Evolutionary conservation across 2,113 vertebrate genomes (phyloP).

Genomic region (Oncorhynchus clarkii): DNA sequence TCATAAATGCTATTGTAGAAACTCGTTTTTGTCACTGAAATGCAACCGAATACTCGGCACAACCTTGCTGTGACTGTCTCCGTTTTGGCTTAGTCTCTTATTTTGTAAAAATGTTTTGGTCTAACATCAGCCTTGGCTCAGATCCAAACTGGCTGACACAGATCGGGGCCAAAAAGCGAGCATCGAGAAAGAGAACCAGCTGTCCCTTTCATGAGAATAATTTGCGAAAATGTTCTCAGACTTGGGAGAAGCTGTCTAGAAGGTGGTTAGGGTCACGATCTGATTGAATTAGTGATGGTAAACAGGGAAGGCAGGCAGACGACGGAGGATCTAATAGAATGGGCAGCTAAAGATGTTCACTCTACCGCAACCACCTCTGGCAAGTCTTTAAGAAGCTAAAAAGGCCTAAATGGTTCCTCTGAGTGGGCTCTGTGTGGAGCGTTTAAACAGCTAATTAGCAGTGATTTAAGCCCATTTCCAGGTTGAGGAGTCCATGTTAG

Average conservation of each 20-base stretch:
- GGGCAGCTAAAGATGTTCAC: neutral
- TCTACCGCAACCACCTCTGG: neutral
- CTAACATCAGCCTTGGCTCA: slow-evolving; percentile 27
- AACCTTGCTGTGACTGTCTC: neutral
- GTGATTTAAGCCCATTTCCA: slow-evolving; percentile 29
- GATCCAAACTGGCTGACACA: slow-evolving; percentile 38
- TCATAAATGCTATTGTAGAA: neutral
- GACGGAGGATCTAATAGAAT: neutral
- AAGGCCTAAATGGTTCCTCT: neutral
- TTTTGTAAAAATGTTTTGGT: slow-evolving; percentile 14
- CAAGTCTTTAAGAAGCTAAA: neutral
- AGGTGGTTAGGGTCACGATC: neutral
- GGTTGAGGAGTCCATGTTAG: slow-evolving; percentile 9
- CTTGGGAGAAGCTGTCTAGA: neutral
- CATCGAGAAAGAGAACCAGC: neutral
- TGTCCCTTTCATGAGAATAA: slow-evolving; percentile 19
- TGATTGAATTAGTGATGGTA: slow-evolving; percentile 24
- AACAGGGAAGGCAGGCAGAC: neutral
- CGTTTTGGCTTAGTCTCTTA: slow-evolving; percentile 2
- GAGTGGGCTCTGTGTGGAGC: neutral
- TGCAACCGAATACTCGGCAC: too few species aligned
- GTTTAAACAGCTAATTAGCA: slow-evolving; percentile 31
- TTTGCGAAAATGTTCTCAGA: neutral
- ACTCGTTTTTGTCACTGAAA: neutral
- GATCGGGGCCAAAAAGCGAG: slow-evolving; percentile 1